Conservation (phyloP, 2,113 vertebrate species). For the Ictalurus punctatus region DNA sequence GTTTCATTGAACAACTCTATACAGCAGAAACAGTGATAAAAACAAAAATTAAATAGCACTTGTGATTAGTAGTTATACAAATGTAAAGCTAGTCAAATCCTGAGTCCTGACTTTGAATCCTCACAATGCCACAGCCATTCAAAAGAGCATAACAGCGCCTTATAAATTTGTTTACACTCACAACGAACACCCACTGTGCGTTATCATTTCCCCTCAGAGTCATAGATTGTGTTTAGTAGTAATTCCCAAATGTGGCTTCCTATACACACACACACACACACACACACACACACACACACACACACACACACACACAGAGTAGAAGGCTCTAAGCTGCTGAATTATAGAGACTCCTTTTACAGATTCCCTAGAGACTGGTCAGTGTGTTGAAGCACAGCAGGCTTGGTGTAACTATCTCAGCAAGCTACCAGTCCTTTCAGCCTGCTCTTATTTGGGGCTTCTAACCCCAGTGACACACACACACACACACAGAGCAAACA, state of each 20-base stretch:
- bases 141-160: neutral
- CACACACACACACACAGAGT: neutral
- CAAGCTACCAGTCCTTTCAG: slow-evolving; percentile 9
- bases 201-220: neutral
- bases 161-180: neutral
- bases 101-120: neutral
- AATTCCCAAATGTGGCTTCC: neutral
- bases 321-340: neutral
- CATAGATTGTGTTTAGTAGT: neutral
- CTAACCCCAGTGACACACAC: neutral
- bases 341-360: slow-evolving; percentile 1
- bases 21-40: neutral
- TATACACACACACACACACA: neutral
- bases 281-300: neutral
- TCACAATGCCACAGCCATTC: neutral
- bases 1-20: too few relatives aligned
- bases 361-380: neutral
- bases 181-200: neutral
- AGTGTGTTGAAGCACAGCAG: slow-evolving; percentile 22
- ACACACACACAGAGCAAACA: neutral
- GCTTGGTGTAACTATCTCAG: slow-evolving; percentile 23
- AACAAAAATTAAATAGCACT: neutral
- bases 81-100: neutral
- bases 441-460: slow-evolving; percentile 11
- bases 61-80: neutral